phyloP scores from a whole-genome alignment of 1,140 invertebrate species.

The Drosophila ercepeae region DNA sequence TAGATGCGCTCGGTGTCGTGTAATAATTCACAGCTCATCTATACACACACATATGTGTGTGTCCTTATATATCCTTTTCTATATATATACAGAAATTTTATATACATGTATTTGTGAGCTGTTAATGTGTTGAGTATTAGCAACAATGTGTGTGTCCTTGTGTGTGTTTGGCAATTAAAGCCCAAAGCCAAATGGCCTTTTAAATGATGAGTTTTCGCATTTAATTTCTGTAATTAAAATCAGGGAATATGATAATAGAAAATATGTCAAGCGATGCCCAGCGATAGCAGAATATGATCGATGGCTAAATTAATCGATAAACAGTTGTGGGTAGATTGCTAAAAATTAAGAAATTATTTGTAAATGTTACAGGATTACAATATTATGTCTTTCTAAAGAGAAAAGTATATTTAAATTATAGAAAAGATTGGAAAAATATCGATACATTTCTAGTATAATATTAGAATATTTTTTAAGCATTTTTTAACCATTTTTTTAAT shows the following conservation, averaged over 20 bases:
- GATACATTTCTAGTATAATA: neutral
- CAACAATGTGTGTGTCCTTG: conserved; percentile 27
- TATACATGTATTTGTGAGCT: conserved; percentile 16
- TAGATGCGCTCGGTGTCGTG: conserved; percentile 57
- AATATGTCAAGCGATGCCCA: neutral
- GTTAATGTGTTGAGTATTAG: conserved; percentile 71
- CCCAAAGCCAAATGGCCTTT: conserved; percentile 5
- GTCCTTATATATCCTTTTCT: neutral
- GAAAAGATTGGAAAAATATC: no score
- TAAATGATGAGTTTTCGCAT: conserved; percentile 2
- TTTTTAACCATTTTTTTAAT: no score
- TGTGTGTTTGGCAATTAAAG: conserved; percentile 27
- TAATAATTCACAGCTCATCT: conserved; percentile 65
- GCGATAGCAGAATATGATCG: no score
- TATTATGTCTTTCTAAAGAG: no score
- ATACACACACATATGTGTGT: conserved; percentile 3
- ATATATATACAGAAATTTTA: neutral
- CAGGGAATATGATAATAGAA: neutral
- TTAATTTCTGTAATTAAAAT: neutral
- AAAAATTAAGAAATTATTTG: no score
- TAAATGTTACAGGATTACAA: no score
- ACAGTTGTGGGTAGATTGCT: no score
- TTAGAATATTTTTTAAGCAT: neutral
- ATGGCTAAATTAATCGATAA: neutral
- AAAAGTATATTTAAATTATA: no score